Conservation (phyloP, 1,140 invertebrate genomes). For the Heliconius himera region DNA sequence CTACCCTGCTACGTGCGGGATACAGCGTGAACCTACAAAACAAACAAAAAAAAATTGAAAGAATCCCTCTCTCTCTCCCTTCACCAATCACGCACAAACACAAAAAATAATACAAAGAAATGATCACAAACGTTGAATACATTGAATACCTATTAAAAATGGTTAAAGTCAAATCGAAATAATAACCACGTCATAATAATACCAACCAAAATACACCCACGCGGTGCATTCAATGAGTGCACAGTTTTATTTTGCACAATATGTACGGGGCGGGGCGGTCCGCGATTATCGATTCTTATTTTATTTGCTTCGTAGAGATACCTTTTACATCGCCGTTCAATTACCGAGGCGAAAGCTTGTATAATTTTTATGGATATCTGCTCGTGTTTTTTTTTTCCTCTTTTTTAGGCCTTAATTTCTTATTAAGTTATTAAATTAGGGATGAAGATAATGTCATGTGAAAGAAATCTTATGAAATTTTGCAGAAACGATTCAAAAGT, state of each 20-base stretch:
- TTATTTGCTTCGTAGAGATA: constrained; percentile 75
- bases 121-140: background rate
- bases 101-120: background rate
- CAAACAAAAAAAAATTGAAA: no score
- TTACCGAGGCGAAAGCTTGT: constrained; percentile 52
- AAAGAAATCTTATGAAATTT: background rate
- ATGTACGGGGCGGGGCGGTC: constrained; percentile 61
- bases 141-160: background rate
- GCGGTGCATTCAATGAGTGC: constrained; percentile 68
- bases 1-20: no score
- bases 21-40: no score
- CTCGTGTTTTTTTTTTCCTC: background rate
- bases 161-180: background rate
- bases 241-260: constrained; percentile 70
- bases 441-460: background rate
- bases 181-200: constrained; percentile 30
- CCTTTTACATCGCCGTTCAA: constrained; percentile 80
- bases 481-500: no score
- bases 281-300: constrained; percentile 70
- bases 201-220: constrained; percentile 44
- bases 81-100: background rate
- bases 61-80: no score
- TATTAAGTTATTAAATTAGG: background rate
- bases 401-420: background rate
- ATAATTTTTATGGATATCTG: constrained; percentile 21